Evolutionary conservation across 1,140 invertebrate genomes (phyloP).

Genomic region (Acromyrmex heyeri): DNA sequence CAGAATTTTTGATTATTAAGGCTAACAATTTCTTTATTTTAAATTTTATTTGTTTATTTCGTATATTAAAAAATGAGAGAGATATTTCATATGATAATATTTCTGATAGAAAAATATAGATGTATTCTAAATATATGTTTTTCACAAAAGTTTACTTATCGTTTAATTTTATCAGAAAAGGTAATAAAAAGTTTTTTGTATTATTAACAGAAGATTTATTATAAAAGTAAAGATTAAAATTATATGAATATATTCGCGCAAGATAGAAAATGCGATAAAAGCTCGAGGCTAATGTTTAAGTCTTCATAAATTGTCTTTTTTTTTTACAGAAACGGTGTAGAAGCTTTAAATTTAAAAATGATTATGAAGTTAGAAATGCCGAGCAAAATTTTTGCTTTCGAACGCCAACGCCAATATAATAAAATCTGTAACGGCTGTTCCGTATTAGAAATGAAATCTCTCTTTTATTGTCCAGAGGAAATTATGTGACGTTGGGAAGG

Average conservation of each 20-base stretch:
- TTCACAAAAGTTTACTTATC: not conserved
- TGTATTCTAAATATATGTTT: conserved; percentile 13
- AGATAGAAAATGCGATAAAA: not conserved
- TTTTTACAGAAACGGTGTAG: conserved; percentile 20
- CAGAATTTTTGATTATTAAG: not conserved
- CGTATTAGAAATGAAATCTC: not conserved
- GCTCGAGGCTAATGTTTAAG: not conserved
- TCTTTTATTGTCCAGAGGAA: not conserved
- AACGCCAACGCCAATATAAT: conserved; percentile 20
- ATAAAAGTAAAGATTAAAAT: conserved; percentile 35
- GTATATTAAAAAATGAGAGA: not conserved
- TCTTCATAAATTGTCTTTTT: conserved; percentile 30
- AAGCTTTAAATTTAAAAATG: conserved; percentile 37
- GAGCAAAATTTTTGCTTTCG: conserved; percentile 24
- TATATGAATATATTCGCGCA: not conserved
- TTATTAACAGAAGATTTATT: conserved; percentile 20
- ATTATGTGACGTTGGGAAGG: not conserved
- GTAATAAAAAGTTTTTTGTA: not conserved
- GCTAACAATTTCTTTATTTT: not conserved
- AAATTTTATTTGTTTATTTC: not conserved
- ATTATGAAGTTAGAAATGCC: conserved; percentile 31
- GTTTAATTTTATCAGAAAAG: conserved; percentile 1
- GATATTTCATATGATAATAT: not conserved
- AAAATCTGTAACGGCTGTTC: conserved; percentile 7
- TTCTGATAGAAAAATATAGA: not conserved